Conservation (phyloP, 2,797 vertebrate genomes). For the Oceanodroma leucorhoa region DNA sequence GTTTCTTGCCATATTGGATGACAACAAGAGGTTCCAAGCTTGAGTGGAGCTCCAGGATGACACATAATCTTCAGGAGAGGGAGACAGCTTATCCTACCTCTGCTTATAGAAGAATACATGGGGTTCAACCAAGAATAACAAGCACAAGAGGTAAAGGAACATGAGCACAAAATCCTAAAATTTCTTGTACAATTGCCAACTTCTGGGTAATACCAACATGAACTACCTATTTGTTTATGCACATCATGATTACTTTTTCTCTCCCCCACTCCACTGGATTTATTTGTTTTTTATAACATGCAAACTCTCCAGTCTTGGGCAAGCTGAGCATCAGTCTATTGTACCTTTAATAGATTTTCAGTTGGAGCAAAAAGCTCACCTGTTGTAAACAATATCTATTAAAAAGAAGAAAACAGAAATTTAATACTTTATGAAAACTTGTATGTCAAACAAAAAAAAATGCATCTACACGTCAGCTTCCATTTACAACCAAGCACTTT, state of each 20-base stretch:
- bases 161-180: neutral
- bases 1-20: neutral
- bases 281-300: neutral
- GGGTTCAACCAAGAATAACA: neutral
- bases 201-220: neutral
- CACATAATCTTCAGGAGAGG: neutral
- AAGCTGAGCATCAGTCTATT: neutral
- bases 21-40: neutral
- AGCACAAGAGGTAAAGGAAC: neutral
- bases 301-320: neutral
- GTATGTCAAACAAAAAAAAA: neutral
- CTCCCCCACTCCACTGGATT: accelerated
- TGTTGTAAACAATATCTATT: slow-evolving; percentile 52
- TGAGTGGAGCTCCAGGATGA: neutral
- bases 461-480: neutral
- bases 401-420: neutral
- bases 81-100: neutral
- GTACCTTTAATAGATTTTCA: slow-evolving; percentile 63
- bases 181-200: neutral
- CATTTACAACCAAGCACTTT: neutral
- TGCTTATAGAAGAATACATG: neutral
- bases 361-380: slow-evolving; percentile 57
- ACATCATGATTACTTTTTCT: neutral
- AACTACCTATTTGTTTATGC: neutral
- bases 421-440: neutral